These are phyloP conservation scores for Apeira syringaria DNA, from an alignment of 2,888 invertebrate genomes.

Conservation along the genomic window DNA sequence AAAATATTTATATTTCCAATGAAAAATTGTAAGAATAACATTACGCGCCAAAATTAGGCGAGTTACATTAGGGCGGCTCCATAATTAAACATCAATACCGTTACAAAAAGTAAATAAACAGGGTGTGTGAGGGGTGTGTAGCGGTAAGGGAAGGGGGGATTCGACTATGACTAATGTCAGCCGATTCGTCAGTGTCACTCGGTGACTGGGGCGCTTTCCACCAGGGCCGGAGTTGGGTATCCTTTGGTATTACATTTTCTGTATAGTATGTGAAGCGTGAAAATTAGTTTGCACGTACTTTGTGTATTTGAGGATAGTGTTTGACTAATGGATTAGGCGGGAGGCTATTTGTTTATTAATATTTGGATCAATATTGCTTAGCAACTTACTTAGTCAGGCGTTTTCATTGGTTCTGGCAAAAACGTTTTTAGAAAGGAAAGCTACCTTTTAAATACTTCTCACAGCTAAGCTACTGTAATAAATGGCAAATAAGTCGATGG, in stretches of 20 bases:
- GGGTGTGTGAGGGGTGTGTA: constrained; percentile 72
- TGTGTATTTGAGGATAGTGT: constrained; percentile 24
- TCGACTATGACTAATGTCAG: constrained; percentile 87
- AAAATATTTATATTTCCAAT: constrained; percentile 44
- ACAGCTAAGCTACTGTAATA: no score
- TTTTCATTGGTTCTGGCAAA: no score
- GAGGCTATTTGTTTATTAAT: constrained; percentile 9
- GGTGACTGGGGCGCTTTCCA: constrained; percentile 69
- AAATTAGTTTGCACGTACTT: constrained; percentile 22
- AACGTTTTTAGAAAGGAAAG: no score
- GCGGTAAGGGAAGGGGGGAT: constrained; percentile 71
- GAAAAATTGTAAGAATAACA: constrained; percentile 70
- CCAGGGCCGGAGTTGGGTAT: constrained; percentile 75
- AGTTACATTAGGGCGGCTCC: constrained; percentile 69
- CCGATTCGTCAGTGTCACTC: constrained; percentile 88
- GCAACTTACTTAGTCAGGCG: neutral
- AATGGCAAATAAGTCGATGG: no score
- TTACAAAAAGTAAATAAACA: constrained; percentile 84
- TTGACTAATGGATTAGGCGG: constrained; percentile 8
- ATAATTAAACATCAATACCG: constrained; percentile 84
- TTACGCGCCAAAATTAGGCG: constrained; percentile 68
- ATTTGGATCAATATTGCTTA: neutral
- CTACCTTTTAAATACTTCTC: no score
- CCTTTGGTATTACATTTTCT: constrained; percentile 78
- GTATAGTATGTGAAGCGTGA: constrained; percentile 44